These are phyloP conservation scores for Campoplex capitator DNA, from an alignment of 2,888 invertebrate species.

Conservation along the genomic window DNA sequence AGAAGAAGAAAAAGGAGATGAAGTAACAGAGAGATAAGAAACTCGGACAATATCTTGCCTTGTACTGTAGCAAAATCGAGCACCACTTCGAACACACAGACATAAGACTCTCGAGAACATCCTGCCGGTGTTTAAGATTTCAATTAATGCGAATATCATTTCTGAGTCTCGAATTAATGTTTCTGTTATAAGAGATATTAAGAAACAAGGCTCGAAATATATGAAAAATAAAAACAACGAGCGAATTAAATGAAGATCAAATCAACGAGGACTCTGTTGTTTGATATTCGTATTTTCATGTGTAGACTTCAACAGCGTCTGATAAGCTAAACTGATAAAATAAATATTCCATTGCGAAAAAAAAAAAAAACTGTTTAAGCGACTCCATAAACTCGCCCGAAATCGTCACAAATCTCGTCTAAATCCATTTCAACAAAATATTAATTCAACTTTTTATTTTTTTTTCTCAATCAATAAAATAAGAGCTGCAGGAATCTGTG, in stretches of 20 bases:
- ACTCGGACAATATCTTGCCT: slow-evolving; percentile 65
- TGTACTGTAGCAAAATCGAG: slow-evolving; percentile 55
- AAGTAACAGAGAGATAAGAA: slow-evolving; percentile 53
- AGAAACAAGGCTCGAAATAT: too few species aligned
- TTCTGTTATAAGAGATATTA: neutral
- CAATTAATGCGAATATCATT: slow-evolving; percentile 19
- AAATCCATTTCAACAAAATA: neutral
- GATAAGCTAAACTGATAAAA: neutral
- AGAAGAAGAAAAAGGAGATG: slow-evolving; percentile 23
- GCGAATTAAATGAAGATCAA: neutral
- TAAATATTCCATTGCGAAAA: neutral
- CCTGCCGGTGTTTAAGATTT: slow-evolving; percentile 21
- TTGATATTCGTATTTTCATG: too few species aligned
- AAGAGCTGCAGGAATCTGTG: neutral
- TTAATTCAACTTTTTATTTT: neutral
- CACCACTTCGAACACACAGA: slow-evolving; percentile 13
- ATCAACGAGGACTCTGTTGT: neutral
- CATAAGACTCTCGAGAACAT: slow-evolving; percentile 36
- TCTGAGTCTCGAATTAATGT: neutral
- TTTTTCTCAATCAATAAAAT: too few species aligned
- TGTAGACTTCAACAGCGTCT: neutral
- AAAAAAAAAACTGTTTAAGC: neutral
- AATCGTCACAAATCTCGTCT: neutral
- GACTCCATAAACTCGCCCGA: neutral
- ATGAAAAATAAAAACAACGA: neutral